A percentile compares a stretch with the other conserved stretches of the same genome.
Conservation (phyloP, 2,888 invertebrate species). For the Anodontia alba region DNA sequence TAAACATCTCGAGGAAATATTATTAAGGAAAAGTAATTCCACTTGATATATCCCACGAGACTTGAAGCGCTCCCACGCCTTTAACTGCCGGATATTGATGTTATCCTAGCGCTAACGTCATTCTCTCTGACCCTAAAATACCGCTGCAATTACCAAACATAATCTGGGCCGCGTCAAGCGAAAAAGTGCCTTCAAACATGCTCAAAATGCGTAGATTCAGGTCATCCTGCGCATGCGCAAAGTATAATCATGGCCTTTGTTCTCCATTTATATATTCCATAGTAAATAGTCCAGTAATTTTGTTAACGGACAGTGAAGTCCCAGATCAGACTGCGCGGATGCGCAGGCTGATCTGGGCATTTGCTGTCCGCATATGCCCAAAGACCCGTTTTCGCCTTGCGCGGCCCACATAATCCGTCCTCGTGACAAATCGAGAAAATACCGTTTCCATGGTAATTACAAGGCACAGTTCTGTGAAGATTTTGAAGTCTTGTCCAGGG, state of each 20-base stretch:
- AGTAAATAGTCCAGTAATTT: neutral
- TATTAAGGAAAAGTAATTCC: neutral
- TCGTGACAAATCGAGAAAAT: slow-evolving; percentile 3
- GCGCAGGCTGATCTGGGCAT: too few relatives aligned
- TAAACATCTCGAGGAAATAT: too few relatives aligned
- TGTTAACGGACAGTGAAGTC: too few relatives aligned
- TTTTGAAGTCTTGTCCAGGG: neutral
- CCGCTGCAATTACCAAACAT: neutral
- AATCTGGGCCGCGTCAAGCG: neutral
- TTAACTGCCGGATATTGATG: neutral
- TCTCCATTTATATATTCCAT: too few relatives aligned
- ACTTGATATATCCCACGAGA: neutral
- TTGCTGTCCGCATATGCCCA: too few relatives aligned
- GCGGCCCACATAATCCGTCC: too few relatives aligned
- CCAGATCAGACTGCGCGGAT: too few relatives aligned
- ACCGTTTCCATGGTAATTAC: slow-evolving; percentile 5
- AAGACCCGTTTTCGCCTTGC: too few relatives aligned
- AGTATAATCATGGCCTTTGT: too few relatives aligned
- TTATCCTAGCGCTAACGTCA: neutral
- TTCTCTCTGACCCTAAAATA: neutral
- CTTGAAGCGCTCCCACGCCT: neutral
- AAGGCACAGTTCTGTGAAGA: neutral
- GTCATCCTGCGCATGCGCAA: too few relatives aligned
- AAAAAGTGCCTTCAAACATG: too few relatives aligned
- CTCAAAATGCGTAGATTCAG: too few relatives aligned